Conservation (phyloP, 2,113 vertebrate genomes). For the Potamarius usumacintae region DNA sequence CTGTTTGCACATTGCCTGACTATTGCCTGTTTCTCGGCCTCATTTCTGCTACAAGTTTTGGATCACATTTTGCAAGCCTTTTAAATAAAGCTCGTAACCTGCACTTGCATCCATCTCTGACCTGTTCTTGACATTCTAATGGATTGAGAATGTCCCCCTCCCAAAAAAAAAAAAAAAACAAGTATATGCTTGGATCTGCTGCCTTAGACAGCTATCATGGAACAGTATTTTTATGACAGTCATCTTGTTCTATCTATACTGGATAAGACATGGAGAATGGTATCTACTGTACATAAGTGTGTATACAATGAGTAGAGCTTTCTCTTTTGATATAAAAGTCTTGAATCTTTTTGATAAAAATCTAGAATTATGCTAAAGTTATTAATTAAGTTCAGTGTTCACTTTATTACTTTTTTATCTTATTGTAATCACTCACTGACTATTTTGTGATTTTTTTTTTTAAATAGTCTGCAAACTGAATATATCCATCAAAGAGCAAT, state of each 20-base stretch:
- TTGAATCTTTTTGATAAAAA: background rate
- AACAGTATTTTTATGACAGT: background rate
- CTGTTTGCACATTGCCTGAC: too few relatives aligned
- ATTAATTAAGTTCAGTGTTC: background rate
- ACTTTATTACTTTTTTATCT: background rate
- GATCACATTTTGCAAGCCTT: too few relatives aligned
- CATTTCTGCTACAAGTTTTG: too few relatives aligned
- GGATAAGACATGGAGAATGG: too few relatives aligned
- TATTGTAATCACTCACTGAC: background rate
- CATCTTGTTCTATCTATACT: background rate
- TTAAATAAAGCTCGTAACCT: too few relatives aligned
- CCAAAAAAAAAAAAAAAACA: background rate
- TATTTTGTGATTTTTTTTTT: background rate
- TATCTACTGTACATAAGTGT: too few relatives aligned
- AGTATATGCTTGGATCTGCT: background rate
- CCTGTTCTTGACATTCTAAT: background rate
- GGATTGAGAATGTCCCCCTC: background rate
- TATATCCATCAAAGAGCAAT: background rate
- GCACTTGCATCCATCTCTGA: too few relatives aligned
- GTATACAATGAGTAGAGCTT: too few relatives aligned
- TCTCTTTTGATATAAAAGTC: too few relatives aligned
- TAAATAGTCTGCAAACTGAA: background rate
- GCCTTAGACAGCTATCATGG: background rate
- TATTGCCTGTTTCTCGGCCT: too few relatives aligned
- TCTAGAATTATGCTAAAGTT: background rate